These are phyloP conservation scores for Tryphoninae sp. DNA, from an alignment of 2,888 invertebrate genomes.

Conservation along the genomic window DNA sequence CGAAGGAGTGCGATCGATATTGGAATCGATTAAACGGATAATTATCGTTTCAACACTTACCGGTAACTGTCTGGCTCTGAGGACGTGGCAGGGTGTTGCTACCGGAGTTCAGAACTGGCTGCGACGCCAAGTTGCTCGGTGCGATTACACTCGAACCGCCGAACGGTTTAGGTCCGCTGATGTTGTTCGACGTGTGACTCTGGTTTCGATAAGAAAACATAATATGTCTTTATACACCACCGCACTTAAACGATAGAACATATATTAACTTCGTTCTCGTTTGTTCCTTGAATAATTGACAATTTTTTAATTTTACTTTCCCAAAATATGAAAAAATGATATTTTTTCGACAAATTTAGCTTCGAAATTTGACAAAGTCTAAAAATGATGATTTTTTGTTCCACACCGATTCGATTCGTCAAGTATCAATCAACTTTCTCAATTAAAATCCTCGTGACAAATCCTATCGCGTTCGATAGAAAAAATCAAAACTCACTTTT, in stretches of 20 bases:
- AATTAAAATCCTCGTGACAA: neutral
- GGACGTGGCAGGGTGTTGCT: slow-evolving; percentile 77
- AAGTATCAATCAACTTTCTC: neutral
- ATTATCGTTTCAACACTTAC: slow-evolving; percentile 71
- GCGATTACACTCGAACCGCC: slow-evolving; percentile 75
- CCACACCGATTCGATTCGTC: neutral
- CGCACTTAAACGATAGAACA: neutral
- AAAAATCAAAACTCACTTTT: slow-evolving; percentile 6
- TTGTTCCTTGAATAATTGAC: neutral
- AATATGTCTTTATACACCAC: slow-evolving; percentile 24
- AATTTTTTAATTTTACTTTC: neutral
- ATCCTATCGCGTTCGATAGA: neutral
- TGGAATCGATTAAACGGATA: neutral
- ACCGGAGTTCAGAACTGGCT: slow-evolving; percentile 73
- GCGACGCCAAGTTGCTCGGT: slow-evolving; percentile 71
- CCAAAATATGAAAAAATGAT: neutral
- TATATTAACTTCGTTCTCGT: slow-evolving; percentile 25
- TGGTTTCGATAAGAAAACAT: slow-evolving; percentile 16
- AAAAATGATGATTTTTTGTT: neutral
- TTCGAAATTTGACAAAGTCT: neutral
- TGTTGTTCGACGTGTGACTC: slow-evolving; percentile 73
- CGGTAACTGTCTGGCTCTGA: slow-evolving; percentile 79
- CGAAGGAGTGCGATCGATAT: slow-evolving; percentile 20
- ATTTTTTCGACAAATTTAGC: neutral
- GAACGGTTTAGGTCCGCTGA: slow-evolving; percentile 78